Evolutionary conservation across 2,797 vertebrate genomes (phyloP).

Genomic region (Centropyge bicolor): DNA sequence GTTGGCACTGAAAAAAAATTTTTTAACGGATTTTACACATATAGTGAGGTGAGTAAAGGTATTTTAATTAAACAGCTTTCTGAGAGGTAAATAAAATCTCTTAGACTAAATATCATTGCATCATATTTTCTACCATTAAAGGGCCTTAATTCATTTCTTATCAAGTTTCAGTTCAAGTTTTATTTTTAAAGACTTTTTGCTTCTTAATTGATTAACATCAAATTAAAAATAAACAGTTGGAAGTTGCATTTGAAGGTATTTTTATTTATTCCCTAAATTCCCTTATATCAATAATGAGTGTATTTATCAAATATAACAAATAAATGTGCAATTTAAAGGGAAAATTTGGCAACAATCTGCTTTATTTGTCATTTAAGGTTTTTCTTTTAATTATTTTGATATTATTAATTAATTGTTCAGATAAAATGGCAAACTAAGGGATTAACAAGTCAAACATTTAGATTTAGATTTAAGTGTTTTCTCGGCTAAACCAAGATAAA

Average conservation of each 20-base stretch:
- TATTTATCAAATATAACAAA: background rate
- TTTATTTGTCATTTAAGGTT: background rate
- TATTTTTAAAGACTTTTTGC: background rate
- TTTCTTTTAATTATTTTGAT: background rate
- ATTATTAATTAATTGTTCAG: background rate
- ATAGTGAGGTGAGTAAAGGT: background rate
- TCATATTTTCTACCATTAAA: background rate
- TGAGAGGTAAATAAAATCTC: background rate
- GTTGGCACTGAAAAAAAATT: too few relatives aligned
- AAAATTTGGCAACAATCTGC: background rate
- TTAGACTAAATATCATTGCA: background rate
- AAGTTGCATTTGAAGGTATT: background rate
- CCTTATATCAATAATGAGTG: background rate
- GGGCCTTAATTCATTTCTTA: too few relatives aligned
- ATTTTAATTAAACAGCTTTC: background rate
- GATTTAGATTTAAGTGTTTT: background rate
- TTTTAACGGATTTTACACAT: conserved; percentile 1
- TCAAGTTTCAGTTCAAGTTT: background rate
- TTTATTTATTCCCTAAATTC: background rate
- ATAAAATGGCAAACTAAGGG: background rate
- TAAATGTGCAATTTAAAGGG: background rate
- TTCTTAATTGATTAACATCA: background rate
- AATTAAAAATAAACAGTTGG: too few relatives aligned
- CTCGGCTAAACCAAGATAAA: background rate
- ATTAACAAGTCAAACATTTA: background rate